Percentiles rank a stretch among this genome's conserved stretches.
Conservation (phyloP, 30 jellyfish, hydroid and myxozoan species). For the Morbakka virulenta region DNA sequence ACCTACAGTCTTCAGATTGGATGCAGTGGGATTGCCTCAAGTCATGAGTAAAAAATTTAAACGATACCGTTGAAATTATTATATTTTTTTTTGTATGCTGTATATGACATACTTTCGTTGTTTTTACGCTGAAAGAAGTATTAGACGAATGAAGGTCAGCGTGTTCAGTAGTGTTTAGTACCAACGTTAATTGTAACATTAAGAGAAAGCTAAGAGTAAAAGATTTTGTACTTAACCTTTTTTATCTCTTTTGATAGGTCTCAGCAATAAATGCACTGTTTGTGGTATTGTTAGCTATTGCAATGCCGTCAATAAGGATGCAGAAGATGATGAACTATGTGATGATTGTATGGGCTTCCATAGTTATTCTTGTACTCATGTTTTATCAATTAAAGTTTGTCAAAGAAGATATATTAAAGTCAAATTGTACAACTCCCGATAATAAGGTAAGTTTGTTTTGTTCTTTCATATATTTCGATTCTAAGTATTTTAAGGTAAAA, state of each 20-base stretch:
- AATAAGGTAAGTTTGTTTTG: constrained; percentile 36
- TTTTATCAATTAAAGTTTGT: constrained; percentile 88
- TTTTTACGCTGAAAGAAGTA: no score
- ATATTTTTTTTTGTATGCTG: no score
- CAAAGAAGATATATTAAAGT: constrained; percentile 66
- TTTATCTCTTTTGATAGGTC: constrained; percentile 32
- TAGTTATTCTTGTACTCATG: constrained; percentile 80
- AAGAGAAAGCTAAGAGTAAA: no score
- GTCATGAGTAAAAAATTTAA: no score
- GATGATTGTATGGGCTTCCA: constrained; percentile 88
- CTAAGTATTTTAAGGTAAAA: no score
- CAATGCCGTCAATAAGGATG: constrained; percentile 87
- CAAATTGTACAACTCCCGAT: constrained; percentile 74
- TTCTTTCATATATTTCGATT: not conserved
- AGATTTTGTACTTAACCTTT: not conserved
- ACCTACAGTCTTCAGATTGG: no score
- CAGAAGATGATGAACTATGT: constrained; percentile 75
- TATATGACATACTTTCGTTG: no score
- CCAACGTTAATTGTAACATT: no score
- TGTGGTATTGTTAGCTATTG: constrained; percentile 61
- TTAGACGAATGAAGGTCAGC: no score
- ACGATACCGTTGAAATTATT: no score
- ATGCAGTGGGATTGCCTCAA: no score
- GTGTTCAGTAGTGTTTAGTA: no score
- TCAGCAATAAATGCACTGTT: constrained; percentile 95